A percentile compares a stretch with the other conserved stretches of the same genome.
These are phyloP conservation scores for Bombyx mandarina DNA, from an alignment of 1,140 invertebrate species.

Conservation along the genomic window DNA sequence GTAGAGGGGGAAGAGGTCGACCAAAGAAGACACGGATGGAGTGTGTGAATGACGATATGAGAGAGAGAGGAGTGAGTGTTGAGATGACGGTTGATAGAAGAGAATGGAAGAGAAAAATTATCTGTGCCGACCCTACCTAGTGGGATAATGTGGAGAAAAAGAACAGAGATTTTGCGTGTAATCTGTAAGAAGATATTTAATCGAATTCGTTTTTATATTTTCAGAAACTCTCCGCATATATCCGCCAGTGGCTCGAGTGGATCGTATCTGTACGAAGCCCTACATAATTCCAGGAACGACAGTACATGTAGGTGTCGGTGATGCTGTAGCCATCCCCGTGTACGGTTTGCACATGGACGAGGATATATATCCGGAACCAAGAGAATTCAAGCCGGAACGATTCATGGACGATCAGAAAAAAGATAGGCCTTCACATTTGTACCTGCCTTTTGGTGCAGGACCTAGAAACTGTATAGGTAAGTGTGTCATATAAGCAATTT, in stretches of 20 bases:
- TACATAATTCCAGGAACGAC: slow-evolving; percentile 67
- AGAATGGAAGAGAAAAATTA: too few relatives aligned
- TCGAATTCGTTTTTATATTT: slow-evolving; percentile 20
- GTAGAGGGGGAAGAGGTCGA: too few relatives aligned
- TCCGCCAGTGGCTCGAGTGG: slow-evolving; percentile 68
- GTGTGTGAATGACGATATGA: too few relatives aligned
- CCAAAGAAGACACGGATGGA: too few relatives aligned
- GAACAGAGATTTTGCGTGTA: too few relatives aligned
- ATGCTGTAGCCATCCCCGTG: slow-evolving; percentile 59
- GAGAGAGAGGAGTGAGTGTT: too few relatives aligned
- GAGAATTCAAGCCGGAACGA: slow-evolving; percentile 74
- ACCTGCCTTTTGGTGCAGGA: slow-evolving; percentile 80
- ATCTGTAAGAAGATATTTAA: too few relatives aligned
- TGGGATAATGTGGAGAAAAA: too few relatives aligned
- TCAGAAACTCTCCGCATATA: slow-evolving; percentile 75
- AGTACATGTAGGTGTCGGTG: slow-evolving; percentile 53
- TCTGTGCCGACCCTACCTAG: too few relatives aligned
- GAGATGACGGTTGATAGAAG: too few relatives aligned
- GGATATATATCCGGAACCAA: slow-evolving; percentile 71
- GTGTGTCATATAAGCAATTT: slow-evolving; percentile 1
- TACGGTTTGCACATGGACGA: slow-evolving; percentile 74
- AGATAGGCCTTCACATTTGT: slow-evolving; percentile 69
- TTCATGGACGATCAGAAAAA: slow-evolving; percentile 68
- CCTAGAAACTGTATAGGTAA: slow-evolving; percentile 82
- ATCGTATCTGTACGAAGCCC: slow-evolving; percentile 63